Conservation (phyloP, 1,140 invertebrate genomes). For the Scaptomyza pallida region DNA sequence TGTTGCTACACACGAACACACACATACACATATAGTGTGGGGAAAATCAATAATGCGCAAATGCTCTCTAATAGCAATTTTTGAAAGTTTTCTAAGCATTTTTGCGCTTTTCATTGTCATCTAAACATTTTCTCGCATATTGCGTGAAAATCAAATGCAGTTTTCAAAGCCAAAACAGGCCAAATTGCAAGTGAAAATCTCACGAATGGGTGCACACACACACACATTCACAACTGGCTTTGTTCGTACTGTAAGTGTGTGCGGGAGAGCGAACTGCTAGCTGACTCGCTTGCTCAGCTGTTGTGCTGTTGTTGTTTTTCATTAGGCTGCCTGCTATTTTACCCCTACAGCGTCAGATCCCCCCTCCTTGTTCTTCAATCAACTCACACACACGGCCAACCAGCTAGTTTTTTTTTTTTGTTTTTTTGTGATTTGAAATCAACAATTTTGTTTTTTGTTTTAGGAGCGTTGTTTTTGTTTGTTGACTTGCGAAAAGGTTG, state of each 20-base stretch:
- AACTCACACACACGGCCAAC: slow-evolving; percentile 13
- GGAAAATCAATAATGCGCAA: slow-evolving; percentile 79
- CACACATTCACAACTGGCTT: slow-evolving; percentile 34
- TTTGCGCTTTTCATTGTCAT: slow-evolving; percentile 5
- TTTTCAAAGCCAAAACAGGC: slow-evolving; percentile 28
- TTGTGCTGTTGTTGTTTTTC: slow-evolving; percentile 60
- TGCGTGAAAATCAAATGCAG: slow-evolving; percentile 28
- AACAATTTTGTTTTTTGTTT: slow-evolving; percentile 22
- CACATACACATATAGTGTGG: slow-evolving; percentile 12
- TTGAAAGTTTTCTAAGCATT: slow-evolving; percentile 48
- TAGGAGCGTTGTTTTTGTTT: slow-evolving; percentile 41
- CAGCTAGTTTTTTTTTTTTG: slow-evolving; percentile 63
- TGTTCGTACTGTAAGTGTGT: slow-evolving; percentile 40
- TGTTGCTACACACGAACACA: slow-evolving; percentile 36
- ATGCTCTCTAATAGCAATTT: slow-evolving; percentile 46
- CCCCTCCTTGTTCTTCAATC: neutral
- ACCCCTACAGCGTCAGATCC: slow-evolving; percentile 6
- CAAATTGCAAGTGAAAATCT: slow-evolving; percentile 46
- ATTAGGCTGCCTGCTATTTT: slow-evolving; percentile 21
- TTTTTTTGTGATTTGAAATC: slow-evolving; percentile 53
- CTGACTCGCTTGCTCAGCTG: slow-evolving; percentile 70
- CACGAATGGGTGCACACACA: slow-evolving; percentile 40
- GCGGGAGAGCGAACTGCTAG: slow-evolving; percentile 37
- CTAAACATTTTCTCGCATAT: slow-evolving; percentile 9
- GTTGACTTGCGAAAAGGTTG: slow-evolving; percentile 27